These are phyloP conservation scores for Murina feae DNA, from an alignment of 2,113 vertebrate genomes.

Conservation along the genomic window DNA sequence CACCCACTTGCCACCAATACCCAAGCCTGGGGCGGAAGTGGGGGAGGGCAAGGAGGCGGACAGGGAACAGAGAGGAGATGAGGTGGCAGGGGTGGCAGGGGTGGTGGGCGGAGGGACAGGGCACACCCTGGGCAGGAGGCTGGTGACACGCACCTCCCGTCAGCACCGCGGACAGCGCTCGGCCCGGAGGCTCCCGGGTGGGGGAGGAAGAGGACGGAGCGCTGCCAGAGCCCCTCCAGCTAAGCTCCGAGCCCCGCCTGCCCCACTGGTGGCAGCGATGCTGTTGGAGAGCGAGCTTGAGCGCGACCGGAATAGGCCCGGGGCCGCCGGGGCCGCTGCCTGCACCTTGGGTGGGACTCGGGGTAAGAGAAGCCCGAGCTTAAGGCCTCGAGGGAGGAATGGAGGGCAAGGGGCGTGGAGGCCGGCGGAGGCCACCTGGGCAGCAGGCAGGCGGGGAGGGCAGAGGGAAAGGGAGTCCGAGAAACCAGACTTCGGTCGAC, in stretches of 20 bases:
- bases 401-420: not conserved
- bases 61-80: not conserved
- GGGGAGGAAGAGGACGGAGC: not conserved
- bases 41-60: accelerated
- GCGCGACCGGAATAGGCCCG: conserved; percentile 50
- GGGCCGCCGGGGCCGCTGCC: conserved; percentile 64
- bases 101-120: not conserved
- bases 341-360: conserved; percentile 67
- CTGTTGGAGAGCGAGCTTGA: conserved; percentile 74
- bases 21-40: not conserved
- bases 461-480: not conserved
- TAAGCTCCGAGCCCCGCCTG: not conserved
- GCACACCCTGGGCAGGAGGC: not conserved
- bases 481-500: not conserved
- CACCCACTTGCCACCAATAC: too few relatives aligned
- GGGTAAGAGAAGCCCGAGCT: conserved; percentile 66
- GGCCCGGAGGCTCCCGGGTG: not conserved
- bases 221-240: not conserved
- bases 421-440: not conserved
- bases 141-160: not conserved
- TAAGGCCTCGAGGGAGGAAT: not conserved
- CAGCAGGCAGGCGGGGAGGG: not conserved
- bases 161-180: conserved; percentile 84
- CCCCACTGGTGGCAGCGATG: conserved; percentile 49
- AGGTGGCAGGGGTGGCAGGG: not conserved